Evolutionary conservation across 2,888 invertebrate genomes (phyloP), one percentile per base, ranked within the genome.

Genomic region (Cryptus viduatorius): DNA sequence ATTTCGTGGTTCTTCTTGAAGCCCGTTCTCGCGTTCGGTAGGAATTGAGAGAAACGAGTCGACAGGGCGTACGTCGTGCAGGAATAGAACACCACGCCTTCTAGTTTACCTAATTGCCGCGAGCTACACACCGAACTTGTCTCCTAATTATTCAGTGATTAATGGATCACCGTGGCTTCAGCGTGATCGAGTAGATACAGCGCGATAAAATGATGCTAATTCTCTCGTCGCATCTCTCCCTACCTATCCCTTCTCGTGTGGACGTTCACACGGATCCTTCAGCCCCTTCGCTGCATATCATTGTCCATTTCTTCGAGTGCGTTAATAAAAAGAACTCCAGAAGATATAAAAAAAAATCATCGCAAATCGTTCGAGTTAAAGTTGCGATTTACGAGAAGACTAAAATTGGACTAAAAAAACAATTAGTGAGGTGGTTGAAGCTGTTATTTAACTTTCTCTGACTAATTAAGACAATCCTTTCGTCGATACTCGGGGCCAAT

Each of bases 21-120:
- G 29, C 37, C 3, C 48, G 75, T 73, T 73, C 31, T 46, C 75
- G 48, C 48, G 50, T 50, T 42, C 37, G 64, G 61, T 1, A 68
- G 78, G 61, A 46, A 73, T 53, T 69, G 82, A 76, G 78, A 84
- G 67, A 72, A 81, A 77, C 64, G 59, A 80, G 83, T 82, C 76
- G 19, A 83, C 82, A 82, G 83, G 85, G 84, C 87, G 86, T 79
- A 83, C 78, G 77, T 83, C 37, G 85, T 73, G 91, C 91, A 90
- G 90, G 90, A 93, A 93, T 93, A 93, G 92, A 92, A 93, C 89
- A 90, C 90, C 91, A 92, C 92, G 92, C 92, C 93, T 89, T 90
- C 91, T 91, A 90, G 92, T 93, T 92, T 92, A 91, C 91, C 93
- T 93, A 93, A 93, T 93, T 93, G 92, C 92, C 86, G 90, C 88